These are phyloP conservation scores for Cavia porcellus DNA, from an alignment of 2,113 vertebrate genomes.

Conservation along the genomic window DNA sequence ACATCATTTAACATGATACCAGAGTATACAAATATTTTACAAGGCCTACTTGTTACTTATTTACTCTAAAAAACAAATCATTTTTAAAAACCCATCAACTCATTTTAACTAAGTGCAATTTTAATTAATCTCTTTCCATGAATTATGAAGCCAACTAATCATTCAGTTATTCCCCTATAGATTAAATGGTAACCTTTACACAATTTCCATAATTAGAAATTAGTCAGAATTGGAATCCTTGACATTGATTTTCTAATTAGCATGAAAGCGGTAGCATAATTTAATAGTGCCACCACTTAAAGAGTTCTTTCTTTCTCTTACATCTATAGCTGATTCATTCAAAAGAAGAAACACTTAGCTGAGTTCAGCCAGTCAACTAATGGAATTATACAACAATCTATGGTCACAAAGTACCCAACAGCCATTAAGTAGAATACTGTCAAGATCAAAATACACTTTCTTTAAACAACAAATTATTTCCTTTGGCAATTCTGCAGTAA, in stretches of 20 bases:
- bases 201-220: constrained; percentile 44
- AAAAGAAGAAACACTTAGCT: neutral
- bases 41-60: neutral
- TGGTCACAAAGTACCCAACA: neutral
- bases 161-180: neutral
- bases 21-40: neutral
- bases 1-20: neutral
- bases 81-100: neutral
- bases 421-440: neutral
- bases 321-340: neutral
- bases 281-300: constrained; percentile 6
- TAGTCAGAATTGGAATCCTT: neutral
- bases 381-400: neutral
- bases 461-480: neutral
- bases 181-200: neutral
- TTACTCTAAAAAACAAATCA: neutral
- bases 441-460: neutral
- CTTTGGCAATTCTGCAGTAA: neutral
- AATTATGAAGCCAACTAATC: constrained; percentile 4
- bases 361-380: neutral
- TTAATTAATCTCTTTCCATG: constrained; percentile 51
- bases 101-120: neutral
- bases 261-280: neutral
- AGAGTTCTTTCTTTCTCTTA: neutral
- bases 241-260: constrained; percentile 12